Evolutionary conservation across 2,113 vertebrate species (phyloP).

Genomic region (Myiagra hebetior): DNA sequence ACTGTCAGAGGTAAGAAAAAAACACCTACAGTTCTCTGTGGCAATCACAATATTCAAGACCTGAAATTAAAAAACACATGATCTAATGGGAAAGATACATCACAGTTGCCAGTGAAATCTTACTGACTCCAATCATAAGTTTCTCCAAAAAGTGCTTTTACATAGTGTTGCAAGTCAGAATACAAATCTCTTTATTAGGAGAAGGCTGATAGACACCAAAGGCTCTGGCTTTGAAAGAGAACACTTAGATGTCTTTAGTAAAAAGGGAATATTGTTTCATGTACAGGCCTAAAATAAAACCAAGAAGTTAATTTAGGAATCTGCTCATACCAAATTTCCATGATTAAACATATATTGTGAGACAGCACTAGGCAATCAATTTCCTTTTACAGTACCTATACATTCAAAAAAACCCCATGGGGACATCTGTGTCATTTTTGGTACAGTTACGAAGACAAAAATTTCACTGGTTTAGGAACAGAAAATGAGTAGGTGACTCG

Average conservation of each 20-base stretch:
- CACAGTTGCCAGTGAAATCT: neutral
- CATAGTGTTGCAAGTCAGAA: neutral
- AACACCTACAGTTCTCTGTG: neutral
- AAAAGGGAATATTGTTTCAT: neutral
- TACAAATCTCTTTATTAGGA: neutral
- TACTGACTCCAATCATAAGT: neutral
- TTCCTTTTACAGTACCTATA: neutral
- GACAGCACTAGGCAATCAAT: neutral
- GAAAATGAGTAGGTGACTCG: neutral
- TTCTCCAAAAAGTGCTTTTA: neutral
- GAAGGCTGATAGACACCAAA: neutral
- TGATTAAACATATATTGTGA: neutral
- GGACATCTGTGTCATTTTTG: neutral
- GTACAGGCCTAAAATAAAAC: neutral
- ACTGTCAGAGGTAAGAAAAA: neutral
- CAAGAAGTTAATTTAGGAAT: neutral
- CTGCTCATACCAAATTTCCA: neutral
- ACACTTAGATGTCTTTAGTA: neutral
- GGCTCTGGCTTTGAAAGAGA: neutral
- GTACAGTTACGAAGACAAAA: neutral
- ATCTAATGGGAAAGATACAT: neutral
- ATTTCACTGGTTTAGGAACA: neutral
- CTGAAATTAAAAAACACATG: neutral
- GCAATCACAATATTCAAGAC: neutral
- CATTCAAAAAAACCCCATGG: accelerated